A percentile compares a stretch with the other conserved stretches of the same genome.
phyloP scores from a whole-genome alignment of 2,888 invertebrate genomes.

The Neoascia interrupta region DNA sequence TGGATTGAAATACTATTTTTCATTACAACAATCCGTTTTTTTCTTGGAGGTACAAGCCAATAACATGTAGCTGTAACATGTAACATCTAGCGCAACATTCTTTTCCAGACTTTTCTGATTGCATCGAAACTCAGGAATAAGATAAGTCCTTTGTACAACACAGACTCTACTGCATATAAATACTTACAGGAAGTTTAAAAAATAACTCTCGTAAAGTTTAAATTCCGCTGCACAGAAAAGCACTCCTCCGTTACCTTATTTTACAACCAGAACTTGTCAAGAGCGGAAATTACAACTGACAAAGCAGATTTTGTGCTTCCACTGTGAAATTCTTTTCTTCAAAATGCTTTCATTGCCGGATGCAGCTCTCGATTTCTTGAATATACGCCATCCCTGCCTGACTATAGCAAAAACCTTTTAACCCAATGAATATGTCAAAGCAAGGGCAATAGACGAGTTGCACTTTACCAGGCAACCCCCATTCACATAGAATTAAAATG shows the following conservation, averaged over 20 bases:
- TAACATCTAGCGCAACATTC: too few relatives aligned
- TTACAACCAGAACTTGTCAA: slow-evolving; percentile 19
- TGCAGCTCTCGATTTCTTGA: slow-evolving; percentile 16
- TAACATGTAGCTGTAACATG: too few relatives aligned
- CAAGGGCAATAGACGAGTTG: neutral
- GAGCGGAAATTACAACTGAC: slow-evolving; percentile 48
- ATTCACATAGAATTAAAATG: slow-evolving; percentile 47
- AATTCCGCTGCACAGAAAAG: slow-evolving; percentile 1
- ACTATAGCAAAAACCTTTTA: slow-evolving; percentile 17
- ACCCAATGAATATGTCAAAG: slow-evolving; percentile 26
- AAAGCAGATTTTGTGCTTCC: slow-evolving; percentile 22
- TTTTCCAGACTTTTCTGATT: too few relatives aligned
- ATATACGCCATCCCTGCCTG: neutral
- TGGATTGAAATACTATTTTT: too few relatives aligned
- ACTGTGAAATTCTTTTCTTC: slow-evolving; percentile 1
- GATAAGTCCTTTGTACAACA: too few relatives aligned
- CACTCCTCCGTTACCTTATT: neutral
- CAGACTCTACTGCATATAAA: too few relatives aligned
- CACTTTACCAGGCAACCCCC: slow-evolving; percentile 4
- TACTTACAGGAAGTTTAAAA: too few relatives aligned
- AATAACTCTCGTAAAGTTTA: slow-evolving; percentile 4
- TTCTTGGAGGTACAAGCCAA: too few relatives aligned
- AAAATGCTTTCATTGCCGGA: slow-evolving; percentile 21
- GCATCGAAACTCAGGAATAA: too few relatives aligned
- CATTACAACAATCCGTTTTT: too few relatives aligned